A percentile compares a stretch with the other conserved stretches of the same genome.
Conservation (phyloP, 2,888 invertebrate species). For the Lepidocyrtinus sp. region DNA sequence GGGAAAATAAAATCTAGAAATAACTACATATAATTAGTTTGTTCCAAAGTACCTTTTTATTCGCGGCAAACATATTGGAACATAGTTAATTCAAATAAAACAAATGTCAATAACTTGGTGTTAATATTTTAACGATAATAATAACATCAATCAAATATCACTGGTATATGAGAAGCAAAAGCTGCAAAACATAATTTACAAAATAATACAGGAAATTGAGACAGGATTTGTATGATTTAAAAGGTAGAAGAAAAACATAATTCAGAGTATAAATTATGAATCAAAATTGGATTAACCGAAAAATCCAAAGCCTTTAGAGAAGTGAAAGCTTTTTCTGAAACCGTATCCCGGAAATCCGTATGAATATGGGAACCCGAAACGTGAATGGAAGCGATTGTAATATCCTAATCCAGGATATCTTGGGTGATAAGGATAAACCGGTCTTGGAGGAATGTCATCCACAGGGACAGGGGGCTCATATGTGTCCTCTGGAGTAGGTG, state of each 20-base stretch:
- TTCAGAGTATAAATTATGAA: neutral
- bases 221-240: neutral
- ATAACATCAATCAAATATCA: too few relatives aligned
- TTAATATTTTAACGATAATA: too few relatives aligned
- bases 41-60: too few relatives aligned
- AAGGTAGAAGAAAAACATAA: neutral
- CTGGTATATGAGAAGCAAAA: too few relatives aligned
- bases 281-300: slow-evolving; percentile 27
- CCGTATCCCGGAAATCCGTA: slow-evolving; percentile 36
- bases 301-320: slow-evolving; percentile 45
- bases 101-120: too few relatives aligned
- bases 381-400: too few relatives aligned
- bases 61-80: too few relatives aligned
- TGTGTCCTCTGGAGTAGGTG: neutral
- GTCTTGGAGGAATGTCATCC: slow-evolving; percentile 3
- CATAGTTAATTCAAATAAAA: too few relatives aligned
- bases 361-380: neutral
- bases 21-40: too few relatives aligned
- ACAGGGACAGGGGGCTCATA: slow-evolving; percentile 8
- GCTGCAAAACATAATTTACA: slow-evolving; percentile 22
- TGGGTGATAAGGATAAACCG: neutral
- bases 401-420: neutral
- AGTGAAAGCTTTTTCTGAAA: slow-evolving; percentile 44
- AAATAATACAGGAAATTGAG: neutral
- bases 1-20: too few relatives aligned